Evolutionary conservation across 1,140 invertebrate species (phyloP).

Genomic region (Hycleus cichorii): DNA sequence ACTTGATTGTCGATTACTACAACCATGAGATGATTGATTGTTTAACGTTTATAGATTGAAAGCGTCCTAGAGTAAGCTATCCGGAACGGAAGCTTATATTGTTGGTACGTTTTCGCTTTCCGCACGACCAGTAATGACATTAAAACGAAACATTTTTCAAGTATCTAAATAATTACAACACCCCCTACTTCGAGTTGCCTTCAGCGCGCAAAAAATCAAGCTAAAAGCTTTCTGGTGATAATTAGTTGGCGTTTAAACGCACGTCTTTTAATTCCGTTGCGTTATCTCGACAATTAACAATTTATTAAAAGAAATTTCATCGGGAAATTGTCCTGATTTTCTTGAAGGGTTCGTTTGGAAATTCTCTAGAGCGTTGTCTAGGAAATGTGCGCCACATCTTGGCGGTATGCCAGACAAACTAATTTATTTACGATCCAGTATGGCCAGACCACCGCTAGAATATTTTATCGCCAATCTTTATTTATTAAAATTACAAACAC

Average conservation of each 20-base stretch:
- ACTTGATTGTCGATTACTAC: slow-evolving; percentile 20
- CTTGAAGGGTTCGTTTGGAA: slow-evolving; percentile 4
- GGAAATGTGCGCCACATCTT: slow-evolving; percentile 12
- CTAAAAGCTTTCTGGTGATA: background rate
- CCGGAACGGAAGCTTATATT: background rate
- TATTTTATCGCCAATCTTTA: slow-evolving; percentile 15
- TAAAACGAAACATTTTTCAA: slow-evolving; percentile 10
- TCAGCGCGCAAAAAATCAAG: background rate
- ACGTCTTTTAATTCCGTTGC: background rate
- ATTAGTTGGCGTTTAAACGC: background rate
- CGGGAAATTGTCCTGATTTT: slow-evolving; percentile 3
- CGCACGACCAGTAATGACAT: slow-evolving; percentile 9
- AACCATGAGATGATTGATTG: slow-evolving; percentile 19
- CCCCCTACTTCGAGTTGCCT: background rate
- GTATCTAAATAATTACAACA: slow-evolving; percentile 1
- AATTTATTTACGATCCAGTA: slow-evolving; percentile 16
- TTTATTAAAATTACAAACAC: slow-evolving; percentile 17
- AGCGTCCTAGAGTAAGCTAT: slow-evolving; percentile 11
- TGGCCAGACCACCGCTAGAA: slow-evolving; percentile 11
- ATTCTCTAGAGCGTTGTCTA: slow-evolving; percentile 16
- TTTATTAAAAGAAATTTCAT: slow-evolving; percentile 11
- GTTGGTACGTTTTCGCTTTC: background rate
- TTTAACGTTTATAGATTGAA: too few relatives aligned
- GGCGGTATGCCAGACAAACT: slow-evolving; percentile 11
- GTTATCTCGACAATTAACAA: slow-evolving; percentile 1